Conservation (phyloP, 2,888 invertebrate species). For the Parochlus steinenii region DNA sequence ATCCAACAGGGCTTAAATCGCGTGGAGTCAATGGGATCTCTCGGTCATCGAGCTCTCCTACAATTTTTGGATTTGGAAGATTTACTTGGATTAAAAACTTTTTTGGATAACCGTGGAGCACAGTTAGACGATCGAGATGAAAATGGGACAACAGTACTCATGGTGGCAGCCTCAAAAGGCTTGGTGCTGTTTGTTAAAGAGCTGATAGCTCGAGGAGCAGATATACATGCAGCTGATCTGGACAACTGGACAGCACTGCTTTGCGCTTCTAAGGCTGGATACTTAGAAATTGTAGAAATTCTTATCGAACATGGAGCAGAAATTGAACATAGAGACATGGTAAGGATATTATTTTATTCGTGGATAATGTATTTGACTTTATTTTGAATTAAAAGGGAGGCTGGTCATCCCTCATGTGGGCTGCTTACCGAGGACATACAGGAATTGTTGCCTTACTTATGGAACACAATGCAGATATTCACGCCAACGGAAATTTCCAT, state of each 20-base stretch:
- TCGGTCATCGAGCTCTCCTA: slow-evolving; percentile 67
- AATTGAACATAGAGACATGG: slow-evolving; percentile 76
- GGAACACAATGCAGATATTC: slow-evolving; percentile 80
- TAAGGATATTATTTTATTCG: slow-evolving; percentile 31
- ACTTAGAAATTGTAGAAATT: slow-evolving; percentile 61
- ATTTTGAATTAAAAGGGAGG: slow-evolving; percentile 51
- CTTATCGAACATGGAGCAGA: slow-evolving; percentile 71
- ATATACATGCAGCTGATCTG: slow-evolving; percentile 77
- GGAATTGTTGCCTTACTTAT: slow-evolving; percentile 61
- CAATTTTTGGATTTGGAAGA: slow-evolving; percentile 69
- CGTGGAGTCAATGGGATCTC: slow-evolving; percentile 82
- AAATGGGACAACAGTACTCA: slow-evolving; percentile 89
- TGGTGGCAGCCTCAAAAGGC: slow-evolving; percentile 78
- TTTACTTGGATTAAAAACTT: slow-evolving; percentile 59
- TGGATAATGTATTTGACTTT: background rate
- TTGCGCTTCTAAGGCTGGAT: slow-evolving; percentile 81
- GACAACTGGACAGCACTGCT: slow-evolving; percentile 88
- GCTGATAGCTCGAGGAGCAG: slow-evolving; percentile 78
- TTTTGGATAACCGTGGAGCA: slow-evolving; percentile 65
- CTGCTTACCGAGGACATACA: slow-evolving; percentile 78
- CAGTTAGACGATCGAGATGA: slow-evolving; percentile 79
- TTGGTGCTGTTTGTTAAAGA: slow-evolving; percentile 67
- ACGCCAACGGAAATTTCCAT: slow-evolving; percentile 90
- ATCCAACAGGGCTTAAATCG: slow-evolving; percentile 62
- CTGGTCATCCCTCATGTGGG: slow-evolving; percentile 97